A percentile compares a stretch with the other conserved stretches of the same genome.
These are phyloP conservation scores for Erannis defoliaria DNA, from an alignment of 2,888 invertebrate genomes.

Conservation along the genomic window DNA sequence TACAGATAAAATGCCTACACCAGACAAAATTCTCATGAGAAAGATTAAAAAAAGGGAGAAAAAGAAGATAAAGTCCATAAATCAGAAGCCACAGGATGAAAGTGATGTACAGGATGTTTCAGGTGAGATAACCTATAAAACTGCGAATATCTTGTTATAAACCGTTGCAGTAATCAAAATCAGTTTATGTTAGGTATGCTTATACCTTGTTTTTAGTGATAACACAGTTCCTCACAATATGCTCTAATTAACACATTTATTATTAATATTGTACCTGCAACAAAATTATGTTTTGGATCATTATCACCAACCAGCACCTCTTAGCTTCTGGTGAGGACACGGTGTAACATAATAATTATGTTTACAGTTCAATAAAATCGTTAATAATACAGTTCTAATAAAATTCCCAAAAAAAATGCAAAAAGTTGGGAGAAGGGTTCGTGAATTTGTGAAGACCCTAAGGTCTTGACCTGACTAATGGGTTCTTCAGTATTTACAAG, in stretches of 20 bases:
- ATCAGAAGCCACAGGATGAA: slow-evolving; percentile 77
- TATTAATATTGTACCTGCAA: no score
- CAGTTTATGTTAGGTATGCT: neutral
- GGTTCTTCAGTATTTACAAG: no score
- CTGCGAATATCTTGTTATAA: neutral
- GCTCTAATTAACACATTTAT: neutral
- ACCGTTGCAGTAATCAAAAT: neutral
- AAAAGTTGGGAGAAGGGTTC: no score
- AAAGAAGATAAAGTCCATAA: slow-evolving; percentile 87
- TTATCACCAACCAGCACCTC: no score
- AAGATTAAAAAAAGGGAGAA: slow-evolving; percentile 93
- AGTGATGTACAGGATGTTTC: slow-evolving; percentile 48
- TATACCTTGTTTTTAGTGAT: neutral
- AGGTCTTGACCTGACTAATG: no score
- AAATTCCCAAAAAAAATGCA: no score
- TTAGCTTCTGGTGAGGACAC: no score
- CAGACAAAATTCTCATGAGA: slow-evolving; percentile 90
- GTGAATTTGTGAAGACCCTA: no score
- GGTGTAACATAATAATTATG: no score
- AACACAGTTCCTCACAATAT: neutral
- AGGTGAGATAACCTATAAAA: slow-evolving; percentile 67
- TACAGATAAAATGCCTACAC: slow-evolving; percentile 83
- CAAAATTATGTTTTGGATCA: no score
- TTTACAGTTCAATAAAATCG: no score
- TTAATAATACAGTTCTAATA: no score